phyloP scores from a whole-genome alignment of 2,113 vertebrate species.

The Triplophysa siluroides region DNA sequence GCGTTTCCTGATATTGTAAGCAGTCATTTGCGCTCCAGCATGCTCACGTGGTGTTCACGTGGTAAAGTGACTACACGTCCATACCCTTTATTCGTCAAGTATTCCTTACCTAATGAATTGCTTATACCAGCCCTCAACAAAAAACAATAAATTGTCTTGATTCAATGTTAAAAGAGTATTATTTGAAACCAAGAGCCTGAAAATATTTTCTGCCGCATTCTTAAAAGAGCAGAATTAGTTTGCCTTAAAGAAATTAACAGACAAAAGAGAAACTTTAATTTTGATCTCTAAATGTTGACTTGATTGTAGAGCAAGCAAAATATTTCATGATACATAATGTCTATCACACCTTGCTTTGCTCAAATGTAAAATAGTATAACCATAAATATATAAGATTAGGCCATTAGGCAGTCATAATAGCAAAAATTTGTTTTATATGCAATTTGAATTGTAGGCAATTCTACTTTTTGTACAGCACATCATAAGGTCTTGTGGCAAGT shows the following conservation, averaged over 20 bases:
- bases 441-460: too few species aligned
- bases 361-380: neutral
- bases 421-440: neutral
- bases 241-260: conserved; percentile 54
- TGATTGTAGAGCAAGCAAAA: neutral
- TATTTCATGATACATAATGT: neutral
- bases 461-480: neutral
- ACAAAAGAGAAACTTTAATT: conserved; percentile 22
- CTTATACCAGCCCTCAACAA: conserved; percentile 16
- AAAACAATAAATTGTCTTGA: conserved; percentile 44
- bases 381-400: too few species aligned
- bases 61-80: too few species aligned
- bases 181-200: conserved; percentile 34
- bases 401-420: neutral
- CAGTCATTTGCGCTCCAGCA: too few species aligned
- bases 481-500: neutral
- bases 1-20: too few species aligned
- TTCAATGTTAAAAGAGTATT: conserved; percentile 36
- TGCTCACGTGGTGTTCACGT: too few species aligned
- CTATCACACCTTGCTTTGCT: neutral
- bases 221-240: conserved; percentile 43
- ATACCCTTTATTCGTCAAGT: too few species aligned
- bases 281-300: conserved; percentile 23
- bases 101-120: conserved; percentile 23
- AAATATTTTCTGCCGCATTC: conserved; percentile 33